Evolutionary conservation across 2,797 vertebrate genomes (phyloP).

Genomic region (Onychomys leucogaster): DNA sequence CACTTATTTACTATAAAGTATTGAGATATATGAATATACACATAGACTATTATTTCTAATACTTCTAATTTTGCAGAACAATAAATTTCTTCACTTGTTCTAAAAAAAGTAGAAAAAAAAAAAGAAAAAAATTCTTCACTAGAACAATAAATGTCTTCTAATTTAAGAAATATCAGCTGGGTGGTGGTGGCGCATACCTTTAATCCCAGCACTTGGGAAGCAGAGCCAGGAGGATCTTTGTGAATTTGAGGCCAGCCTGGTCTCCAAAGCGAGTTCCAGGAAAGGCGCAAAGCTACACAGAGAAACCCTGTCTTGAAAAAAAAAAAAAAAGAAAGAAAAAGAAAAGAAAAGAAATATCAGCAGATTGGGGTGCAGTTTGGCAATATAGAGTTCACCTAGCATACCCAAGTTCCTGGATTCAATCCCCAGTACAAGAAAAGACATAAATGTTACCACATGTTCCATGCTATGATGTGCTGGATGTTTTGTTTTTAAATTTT

Average conservation of each 20-base stretch:
- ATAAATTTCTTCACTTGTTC: background rate
- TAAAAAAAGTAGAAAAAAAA: too few species aligned
- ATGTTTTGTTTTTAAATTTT: slow-evolving; percentile 52
- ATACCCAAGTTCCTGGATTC: background rate
- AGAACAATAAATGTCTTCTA: slow-evolving; percentile 35
- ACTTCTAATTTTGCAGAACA: slow-evolving; percentile 39
- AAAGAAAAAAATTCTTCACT: background rate
- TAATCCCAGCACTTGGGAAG: too few species aligned
- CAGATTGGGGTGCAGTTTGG: background rate
- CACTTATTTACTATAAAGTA: background rate
- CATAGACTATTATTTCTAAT: slow-evolving; percentile 22
- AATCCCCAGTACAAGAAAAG: background rate
- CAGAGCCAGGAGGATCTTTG: too few species aligned
- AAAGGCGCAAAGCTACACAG: too few species aligned
- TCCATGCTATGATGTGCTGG: background rate
- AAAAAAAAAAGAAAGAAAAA: too few species aligned
- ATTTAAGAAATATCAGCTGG: slow-evolving; percentile 29
- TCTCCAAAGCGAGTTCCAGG: too few species aligned
- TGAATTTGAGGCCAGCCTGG: too few species aligned
- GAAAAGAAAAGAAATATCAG: background rate
- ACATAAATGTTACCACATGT: background rate
- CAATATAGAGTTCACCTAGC: background rate
- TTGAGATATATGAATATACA: background rate
- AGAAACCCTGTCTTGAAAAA: too few species aligned
- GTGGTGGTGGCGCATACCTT: too few species aligned